Conservation (phyloP, 1,140 invertebrate species). For the Drosophila tani region DNA sequence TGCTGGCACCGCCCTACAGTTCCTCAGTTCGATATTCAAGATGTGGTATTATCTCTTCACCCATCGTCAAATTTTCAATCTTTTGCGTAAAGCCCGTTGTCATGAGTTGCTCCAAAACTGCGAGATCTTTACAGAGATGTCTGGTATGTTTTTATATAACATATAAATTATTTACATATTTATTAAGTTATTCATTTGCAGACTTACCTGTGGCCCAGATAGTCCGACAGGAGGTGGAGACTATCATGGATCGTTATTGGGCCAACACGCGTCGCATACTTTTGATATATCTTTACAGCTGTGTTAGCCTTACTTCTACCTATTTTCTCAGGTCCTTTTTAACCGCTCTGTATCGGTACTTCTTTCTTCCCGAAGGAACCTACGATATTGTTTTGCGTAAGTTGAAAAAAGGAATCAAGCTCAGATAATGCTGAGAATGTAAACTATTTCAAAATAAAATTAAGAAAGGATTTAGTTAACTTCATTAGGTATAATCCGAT, state of each 20-base stretch:
- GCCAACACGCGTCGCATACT: slow-evolving; percentile 62
- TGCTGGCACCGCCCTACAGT: slow-evolving; percentile 64
- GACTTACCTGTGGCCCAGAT: slow-evolving; percentile 50
- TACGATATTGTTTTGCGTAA: slow-evolving; percentile 64
- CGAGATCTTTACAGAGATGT: slow-evolving; percentile 62
- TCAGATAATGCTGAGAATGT: no score
- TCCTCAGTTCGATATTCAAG: slow-evolving; percentile 63
- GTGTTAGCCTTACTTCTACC: slow-evolving; percentile 51
- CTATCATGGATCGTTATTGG: slow-evolving; percentile 61
- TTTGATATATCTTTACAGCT: slow-evolving; percentile 58
- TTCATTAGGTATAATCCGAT: background rate
- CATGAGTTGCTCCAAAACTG: slow-evolving; percentile 65
- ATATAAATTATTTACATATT: background rate
- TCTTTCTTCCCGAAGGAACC: slow-evolving; percentile 20
- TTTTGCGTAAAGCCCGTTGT: slow-evolving; percentile 47
- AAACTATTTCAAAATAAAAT: no score
- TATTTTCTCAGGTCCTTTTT: slow-evolving; percentile 62
- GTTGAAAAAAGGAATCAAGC: slow-evolving; percentile 7
- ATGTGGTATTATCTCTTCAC: slow-evolving; percentile 68
- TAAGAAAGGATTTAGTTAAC: background rate
- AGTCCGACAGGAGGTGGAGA: slow-evolving; percentile 47
- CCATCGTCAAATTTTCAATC: slow-evolving; percentile 50
- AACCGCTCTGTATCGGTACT: slow-evolving; percentile 49
- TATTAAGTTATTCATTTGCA: slow-evolving; percentile 2
- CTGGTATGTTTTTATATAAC: slow-evolving; percentile 16